These are phyloP conservation scores for Aphaenogaster rudis DNA, from an alignment of 1,140 invertebrate genomes.

Conservation along the genomic window DNA sequence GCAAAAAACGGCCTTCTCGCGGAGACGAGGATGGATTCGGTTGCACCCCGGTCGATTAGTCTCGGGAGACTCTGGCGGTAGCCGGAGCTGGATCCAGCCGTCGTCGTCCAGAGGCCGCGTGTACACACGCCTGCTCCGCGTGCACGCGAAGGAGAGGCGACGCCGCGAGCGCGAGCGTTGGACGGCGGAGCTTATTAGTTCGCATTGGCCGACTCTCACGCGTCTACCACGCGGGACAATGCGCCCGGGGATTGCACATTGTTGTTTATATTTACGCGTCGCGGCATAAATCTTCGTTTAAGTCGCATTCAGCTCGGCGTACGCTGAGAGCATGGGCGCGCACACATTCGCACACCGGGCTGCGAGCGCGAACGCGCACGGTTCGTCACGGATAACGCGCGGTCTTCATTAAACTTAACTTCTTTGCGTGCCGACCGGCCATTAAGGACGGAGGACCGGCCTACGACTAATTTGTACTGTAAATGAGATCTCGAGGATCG, in stretches of 20 bases:
- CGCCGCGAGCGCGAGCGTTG: neutral
- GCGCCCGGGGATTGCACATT: conserved; percentile 84
- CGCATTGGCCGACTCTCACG: conserved; percentile 73
- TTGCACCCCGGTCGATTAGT: conserved; percentile 72
- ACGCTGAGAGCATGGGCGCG: conserved; percentile 45
- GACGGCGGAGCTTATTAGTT: conserved; percentile 76
- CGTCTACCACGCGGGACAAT: conserved; percentile 80
- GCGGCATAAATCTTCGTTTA: conserved; percentile 87
- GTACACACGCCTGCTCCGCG: neutral
- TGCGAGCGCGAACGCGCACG: conserved; percentile 63
- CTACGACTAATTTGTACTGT: conserved; percentile 86
- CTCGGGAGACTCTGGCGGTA: conserved; percentile 44
- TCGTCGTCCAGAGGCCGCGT: neutral
- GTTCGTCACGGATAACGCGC: conserved; percentile 85
- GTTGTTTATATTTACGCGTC: conserved; percentile 86
- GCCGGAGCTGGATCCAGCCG: neutral
- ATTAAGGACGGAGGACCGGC: conserved; percentile 82
- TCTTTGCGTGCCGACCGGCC: conserved; percentile 83
- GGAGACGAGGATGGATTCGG: conserved; percentile 60
- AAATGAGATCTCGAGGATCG: conserved; percentile 84
- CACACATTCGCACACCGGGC: conserved; percentile 44
- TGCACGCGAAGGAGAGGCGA: conserved; percentile 1
- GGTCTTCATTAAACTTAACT: conserved; percentile 85
- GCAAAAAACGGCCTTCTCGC: conserved; percentile 68
- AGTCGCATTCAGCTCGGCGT: conserved; percentile 81